phyloP scores from a whole-genome alignment of 2,797 vertebrate genomes.

The Euphonia xanthogaster region DNA sequence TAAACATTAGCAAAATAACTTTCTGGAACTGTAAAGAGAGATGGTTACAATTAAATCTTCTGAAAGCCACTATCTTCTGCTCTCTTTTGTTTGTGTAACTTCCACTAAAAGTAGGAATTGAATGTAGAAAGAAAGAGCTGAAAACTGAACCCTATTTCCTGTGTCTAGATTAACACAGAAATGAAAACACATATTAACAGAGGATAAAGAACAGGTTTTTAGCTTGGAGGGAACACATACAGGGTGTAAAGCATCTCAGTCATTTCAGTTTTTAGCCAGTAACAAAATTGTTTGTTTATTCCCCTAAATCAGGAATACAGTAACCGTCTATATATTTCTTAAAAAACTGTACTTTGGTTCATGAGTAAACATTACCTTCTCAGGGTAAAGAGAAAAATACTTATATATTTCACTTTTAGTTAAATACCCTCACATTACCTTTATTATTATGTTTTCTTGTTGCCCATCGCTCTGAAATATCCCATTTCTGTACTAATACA shows the following conservation, averaged over 20 bases:
- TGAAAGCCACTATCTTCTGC: neutral
- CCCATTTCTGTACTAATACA: conserved; percentile 78
- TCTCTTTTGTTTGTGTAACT: neutral
- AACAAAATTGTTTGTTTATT: neutral
- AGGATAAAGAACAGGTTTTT: neutral
- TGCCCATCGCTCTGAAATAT: conserved; percentile 92
- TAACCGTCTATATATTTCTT: neutral
- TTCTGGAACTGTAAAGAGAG: neutral
- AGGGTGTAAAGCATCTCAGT: neutral
- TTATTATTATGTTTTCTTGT: conserved; percentile 90
- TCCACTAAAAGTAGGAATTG: neutral
- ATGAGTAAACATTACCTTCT: neutral
- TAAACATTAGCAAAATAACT: neutral
- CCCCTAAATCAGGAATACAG: neutral
- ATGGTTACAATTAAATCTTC: neutral
- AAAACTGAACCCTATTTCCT: neutral
- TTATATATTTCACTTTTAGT: neutral
- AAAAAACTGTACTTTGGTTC: neutral
- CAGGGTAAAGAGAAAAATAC: neutral
- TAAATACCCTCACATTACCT: conserved; percentile 71
- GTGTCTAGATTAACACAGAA: neutral
- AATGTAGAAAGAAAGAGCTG: neutral
- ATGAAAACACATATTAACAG: neutral
- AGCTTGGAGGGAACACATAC: neutral
- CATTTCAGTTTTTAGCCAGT: neutral